These are phyloP conservation scores for Aegithalos caudatus DNA, from an alignment of 2,113 vertebrate genomes.

Conservation along the genomic window DNA sequence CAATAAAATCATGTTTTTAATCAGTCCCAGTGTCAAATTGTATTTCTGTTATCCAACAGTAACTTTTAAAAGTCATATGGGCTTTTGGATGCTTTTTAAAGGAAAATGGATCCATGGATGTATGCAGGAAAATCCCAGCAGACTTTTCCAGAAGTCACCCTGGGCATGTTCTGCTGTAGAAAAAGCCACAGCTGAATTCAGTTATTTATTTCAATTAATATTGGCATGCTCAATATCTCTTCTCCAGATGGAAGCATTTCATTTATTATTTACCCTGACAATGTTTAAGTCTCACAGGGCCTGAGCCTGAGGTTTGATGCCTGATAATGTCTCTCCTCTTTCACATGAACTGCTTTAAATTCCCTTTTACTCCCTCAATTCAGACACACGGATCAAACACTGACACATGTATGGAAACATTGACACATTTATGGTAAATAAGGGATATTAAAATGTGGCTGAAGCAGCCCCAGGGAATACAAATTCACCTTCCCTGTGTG, in stretches of 20 bases:
- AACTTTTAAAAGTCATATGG: background rate
- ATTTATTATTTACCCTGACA: background rate
- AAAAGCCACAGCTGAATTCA: background rate
- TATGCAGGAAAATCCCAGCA: background rate
- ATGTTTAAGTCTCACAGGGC: background rate
- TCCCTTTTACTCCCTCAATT: background rate
- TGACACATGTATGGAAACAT: background rate
- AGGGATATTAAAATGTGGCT: background rate
- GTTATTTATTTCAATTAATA: background rate
- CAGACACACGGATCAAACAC: accelerated
- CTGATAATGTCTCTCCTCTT: background rate
- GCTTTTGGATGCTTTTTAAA: background rate
- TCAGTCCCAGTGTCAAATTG: background rate
- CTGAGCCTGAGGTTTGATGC: background rate
- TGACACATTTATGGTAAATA: background rate
- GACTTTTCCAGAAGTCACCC: background rate
- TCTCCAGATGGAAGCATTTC: background rate
- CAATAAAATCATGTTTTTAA: background rate
- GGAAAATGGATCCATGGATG: background rate
- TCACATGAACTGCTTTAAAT: background rate
- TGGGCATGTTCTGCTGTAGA: background rate
- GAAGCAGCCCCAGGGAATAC: background rate
- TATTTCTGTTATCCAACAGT: background rate
- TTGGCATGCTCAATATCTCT: background rate
- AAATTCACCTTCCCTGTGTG: background rate